phyloP scores from a whole-genome alignment of 1,140 invertebrate species.

The Lanistes nyassanus region DNA sequence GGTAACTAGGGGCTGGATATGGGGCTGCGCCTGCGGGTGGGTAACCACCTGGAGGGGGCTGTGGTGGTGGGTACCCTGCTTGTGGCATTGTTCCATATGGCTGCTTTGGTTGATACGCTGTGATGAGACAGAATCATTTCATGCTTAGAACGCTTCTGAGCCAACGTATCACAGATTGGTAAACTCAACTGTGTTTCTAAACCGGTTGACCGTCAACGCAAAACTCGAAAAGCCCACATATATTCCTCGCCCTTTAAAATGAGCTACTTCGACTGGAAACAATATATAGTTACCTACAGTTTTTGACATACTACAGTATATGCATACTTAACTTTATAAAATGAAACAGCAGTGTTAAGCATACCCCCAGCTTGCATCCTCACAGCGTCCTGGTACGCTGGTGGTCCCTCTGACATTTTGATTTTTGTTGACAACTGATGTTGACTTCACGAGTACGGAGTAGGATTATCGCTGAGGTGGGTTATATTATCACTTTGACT shows the following conservation, averaged over 20 bases:
- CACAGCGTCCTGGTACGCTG: slow-evolving; percentile 32
- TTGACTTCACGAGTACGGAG: background rate
- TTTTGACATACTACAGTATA: too few relatives aligned
- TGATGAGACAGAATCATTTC: too few relatives aligned
- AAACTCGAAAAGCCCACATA: too few relatives aligned
- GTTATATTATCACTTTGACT: too few relatives aligned
- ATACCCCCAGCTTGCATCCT: slow-evolving; percentile 21
- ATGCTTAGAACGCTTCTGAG: too few relatives aligned
- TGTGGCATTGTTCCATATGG: slow-evolving; percentile 32
- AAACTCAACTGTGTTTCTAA: too few relatives aligned
- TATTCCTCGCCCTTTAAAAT: too few relatives aligned
- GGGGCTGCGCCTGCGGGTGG: slow-evolving; percentile 17
- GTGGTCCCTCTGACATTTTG: slow-evolving; percentile 28
- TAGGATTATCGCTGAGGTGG: too few relatives aligned
- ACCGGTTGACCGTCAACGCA: too few relatives aligned
- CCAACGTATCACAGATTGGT: too few relatives aligned
- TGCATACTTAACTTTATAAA: background rate
- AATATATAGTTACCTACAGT: too few relatives aligned
- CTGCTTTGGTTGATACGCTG: slow-evolving; percentile 20
- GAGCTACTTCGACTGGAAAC: too few relatives aligned
- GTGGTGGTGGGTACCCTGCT: slow-evolving; percentile 8
- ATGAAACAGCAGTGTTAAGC: background rate
- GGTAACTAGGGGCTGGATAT: slow-evolving; percentile 38
- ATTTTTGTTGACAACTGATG: background rate
- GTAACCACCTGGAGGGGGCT: slow-evolving; percentile 18